Evolutionary conservation across 2,113 vertebrate genomes (phyloP), one percentile per base, ranked within the genome.

Genomic region (Fregetta grallaria): DNA sequence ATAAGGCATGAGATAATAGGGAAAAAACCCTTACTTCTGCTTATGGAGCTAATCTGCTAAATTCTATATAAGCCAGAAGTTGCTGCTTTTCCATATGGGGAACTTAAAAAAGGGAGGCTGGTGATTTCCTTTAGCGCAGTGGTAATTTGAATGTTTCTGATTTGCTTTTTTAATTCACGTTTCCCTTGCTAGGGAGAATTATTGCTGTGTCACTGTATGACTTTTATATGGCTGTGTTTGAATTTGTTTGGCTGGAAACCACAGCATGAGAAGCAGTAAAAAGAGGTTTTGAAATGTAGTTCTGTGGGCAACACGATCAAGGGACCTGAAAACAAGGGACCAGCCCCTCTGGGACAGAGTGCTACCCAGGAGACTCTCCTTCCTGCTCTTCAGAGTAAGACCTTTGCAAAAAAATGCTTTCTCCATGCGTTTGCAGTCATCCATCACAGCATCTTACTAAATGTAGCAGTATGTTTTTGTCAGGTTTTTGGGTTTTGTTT

Each of bases 1-100:
- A 18, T 27, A 65, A 77, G 17, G 8, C 14, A 47, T 27, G 12
- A 77, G 88, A 85, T 77, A 88, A 74, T 20, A 56, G 19, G 25
- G 3, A 3, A 10, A 40, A 66, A 1, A 0, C 4, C 12, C 4
- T 38, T 40, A 38, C 6, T 53, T 84, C 42, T 83, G 13, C 23
- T 22, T 14, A 2, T 13, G 12, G 56, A 88, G 25, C 32, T 63
- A 23, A 71, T 72, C 44, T 42, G 26, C 27, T 52, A 34, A 78
- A 88, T 82, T 66, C 42, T 82, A 3, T n/a, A 26, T 50, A 38
- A 89, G 52, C 17, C 20, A 44, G 1, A 83, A 65, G 7, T 30
- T 1, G 2, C 18, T 5, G 7, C 49, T 86, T 68, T 45, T 62
- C 36, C 29, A 4, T 34, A 9, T 18, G 7, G 40, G n/a, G 66